Percentiles rank a stretch among this genome's conserved stretches.
Conservation (phyloP, 2,888 invertebrate genomes). For the Drosophila nigricruria region DNA sequence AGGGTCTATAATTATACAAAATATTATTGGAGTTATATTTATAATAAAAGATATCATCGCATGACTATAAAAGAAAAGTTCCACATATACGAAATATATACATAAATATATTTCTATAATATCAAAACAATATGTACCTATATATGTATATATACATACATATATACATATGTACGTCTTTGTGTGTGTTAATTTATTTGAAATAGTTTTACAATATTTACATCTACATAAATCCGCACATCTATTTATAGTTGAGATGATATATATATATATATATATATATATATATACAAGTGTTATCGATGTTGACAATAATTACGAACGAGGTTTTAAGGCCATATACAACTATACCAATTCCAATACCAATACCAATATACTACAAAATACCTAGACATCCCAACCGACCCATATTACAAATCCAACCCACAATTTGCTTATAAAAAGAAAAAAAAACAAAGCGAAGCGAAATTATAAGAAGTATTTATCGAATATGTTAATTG, state of each 20-base stretch:
- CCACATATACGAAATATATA: background rate
- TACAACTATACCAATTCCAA: slow-evolving; percentile 10
- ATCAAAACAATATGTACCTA: slow-evolving; percentile 16
- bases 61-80: background rate
- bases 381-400: background rate
- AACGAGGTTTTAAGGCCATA: slow-evolving; percentile 56
- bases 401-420: background rate
- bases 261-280: slow-evolving; percentile 27
- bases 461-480: background rate
- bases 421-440: slow-evolving; percentile 43
- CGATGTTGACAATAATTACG: slow-evolving; percentile 71
- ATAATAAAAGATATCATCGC: background rate
- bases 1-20: slow-evolving; percentile 26
- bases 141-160: background rate
- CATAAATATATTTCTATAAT: slow-evolving; percentile 7
- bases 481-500: slow-evolving; percentile 3
- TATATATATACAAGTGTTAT: slow-evolving; percentile 57
- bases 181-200: slow-evolving; percentile 53
- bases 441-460: background rate
- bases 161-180: background rate
- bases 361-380: background rate
- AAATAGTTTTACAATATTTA: slow-evolving; percentile 49
- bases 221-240: slow-evolving; percentile 35
- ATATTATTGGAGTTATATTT: slow-evolving; percentile 1
- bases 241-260: slow-evolving; percentile 31